Base-by-base conservation (phyloP, 2,888 invertebrate genomes). In the Liopterus haemorrhoidalis region DNA sequence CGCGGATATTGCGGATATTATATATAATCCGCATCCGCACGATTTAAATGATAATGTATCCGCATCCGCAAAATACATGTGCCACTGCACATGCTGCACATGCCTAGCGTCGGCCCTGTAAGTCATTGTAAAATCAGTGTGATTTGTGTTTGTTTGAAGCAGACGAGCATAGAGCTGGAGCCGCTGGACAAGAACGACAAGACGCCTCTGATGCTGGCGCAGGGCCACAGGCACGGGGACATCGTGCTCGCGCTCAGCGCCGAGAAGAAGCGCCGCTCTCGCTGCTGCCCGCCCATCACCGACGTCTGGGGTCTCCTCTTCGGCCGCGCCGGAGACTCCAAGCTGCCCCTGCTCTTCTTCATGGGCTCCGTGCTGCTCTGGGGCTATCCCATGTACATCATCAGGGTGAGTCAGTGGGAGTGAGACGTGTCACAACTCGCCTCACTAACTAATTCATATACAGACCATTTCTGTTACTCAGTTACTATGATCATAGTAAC, bases 371-470 rank as follows among this genome's bases (percentile, higher is more conserved):
- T 92, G 6, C 69, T 92, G 4, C 69, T 90, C 16, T 93, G 92
- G 92, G 92, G 87, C 5, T 93, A 93, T 66, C 93, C 93, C 0
- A 90, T 93, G 88, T 94, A 93, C 62, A 74, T 92, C 58, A 79
- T 92, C 49, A 78, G 86, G 70, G 85, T 85, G 68, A 71, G 72
- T 60, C n/a, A n/a, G n/a, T n/a, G n/a, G n/a, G n/a, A n/a, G n/a
- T n/a, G n/a, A n/a, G n/a, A n/a, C n/a, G n/a, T n/a, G n/a, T n/a
- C n/a, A n/a, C n/a, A n/a, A n/a, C n/a, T n/a, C n/a, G n/a, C n/a
- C n/a, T n/a, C n/a, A n/a, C n/a, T n/a, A n/a, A n/a, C n/a, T n/a
- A n/a, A n/a, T n/a, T n/a, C n/a, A n/a, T n/a, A n/a, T n/a, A n/a
- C n/a, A n/a, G n/a, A n/a, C n/a, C n/a, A n/a, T n/a, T n/a, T n/a